These are phyloP conservation scores for Eupithecia vulgata DNA, from an alignment of 2,888 invertebrate genomes.

Conservation along the genomic window DNA sequence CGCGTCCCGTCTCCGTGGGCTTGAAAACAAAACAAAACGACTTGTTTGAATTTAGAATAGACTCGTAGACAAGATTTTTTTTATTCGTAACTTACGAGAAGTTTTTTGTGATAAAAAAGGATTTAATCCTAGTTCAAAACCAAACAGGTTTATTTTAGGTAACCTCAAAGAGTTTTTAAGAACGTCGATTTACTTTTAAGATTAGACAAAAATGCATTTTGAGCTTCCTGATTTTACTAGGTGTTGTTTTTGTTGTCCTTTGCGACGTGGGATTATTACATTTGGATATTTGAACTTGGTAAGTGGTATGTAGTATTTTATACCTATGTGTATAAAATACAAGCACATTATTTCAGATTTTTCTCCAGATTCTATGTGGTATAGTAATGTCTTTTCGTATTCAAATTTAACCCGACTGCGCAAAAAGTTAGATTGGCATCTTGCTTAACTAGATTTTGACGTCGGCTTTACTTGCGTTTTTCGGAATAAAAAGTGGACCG, in stretches of 20 bases:
- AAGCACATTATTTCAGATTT: background rate
- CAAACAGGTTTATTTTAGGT: background rate
- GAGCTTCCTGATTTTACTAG: constrained; percentile 29
- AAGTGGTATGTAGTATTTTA: background rate
- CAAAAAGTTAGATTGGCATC: too few species aligned
- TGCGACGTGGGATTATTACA: constrained; percentile 11
- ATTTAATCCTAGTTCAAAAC: background rate
- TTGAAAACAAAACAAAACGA: constrained; percentile 21
- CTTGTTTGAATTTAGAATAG: background rate
- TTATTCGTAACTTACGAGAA: background rate
- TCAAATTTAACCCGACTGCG: too few species aligned
- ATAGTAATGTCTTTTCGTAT: too few species aligned
- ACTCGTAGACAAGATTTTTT: background rate
- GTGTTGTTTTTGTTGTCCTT: constrained; percentile 14
- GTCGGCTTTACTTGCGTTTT: too few species aligned
- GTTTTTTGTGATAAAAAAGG: background rate
- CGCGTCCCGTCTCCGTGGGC: background rate
- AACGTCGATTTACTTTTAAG: background rate
- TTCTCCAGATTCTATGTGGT: too few species aligned
- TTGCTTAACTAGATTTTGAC: too few species aligned
- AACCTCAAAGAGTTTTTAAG: background rate
- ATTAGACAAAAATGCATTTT: constrained; percentile 47
- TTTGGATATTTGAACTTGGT: constrained; percentile 22
- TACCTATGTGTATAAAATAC: background rate
- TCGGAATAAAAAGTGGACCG: too few species aligned